Evolutionary conservation across 2,888 invertebrate species (phyloP).

Genomic region (Mythimna ferrago): DNA sequence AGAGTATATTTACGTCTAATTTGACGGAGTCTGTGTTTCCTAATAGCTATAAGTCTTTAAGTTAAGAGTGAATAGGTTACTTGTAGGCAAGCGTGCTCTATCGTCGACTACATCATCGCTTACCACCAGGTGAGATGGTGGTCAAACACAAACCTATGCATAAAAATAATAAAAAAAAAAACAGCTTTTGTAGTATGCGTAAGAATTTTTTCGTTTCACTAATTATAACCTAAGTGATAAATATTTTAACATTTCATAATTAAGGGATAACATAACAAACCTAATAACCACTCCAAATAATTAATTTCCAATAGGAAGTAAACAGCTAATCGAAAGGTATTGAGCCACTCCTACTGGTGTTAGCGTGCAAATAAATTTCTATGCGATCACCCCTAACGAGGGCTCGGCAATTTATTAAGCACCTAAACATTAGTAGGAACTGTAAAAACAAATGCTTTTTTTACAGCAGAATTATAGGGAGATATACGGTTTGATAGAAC

Average conservation of each 20-base stretch:
- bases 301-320: slow-evolving; percentile 22
- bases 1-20: no score
- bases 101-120: no score
- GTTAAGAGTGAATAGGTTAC: no score
- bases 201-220: no score
- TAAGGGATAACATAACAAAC: not conserved
- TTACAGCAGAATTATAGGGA: slow-evolving; percentile 52
- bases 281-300: slow-evolving; percentile 5
- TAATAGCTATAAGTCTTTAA: no score
- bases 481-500: slow-evolving; percentile 41
- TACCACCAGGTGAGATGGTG: no score
- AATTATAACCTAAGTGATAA: no score
- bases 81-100: no score
- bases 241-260: not conserved
- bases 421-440: slow-evolving; percentile 74
- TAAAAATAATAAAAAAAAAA: no score
- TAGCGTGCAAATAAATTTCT: slow-evolving; percentile 76
- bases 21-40: no score
- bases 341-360: slow-evolving; percentile 63
- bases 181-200: no score
- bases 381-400: slow-evolving; percentile 76
- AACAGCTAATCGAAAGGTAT: slow-evolving; percentile 31
- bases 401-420: slow-evolving; percentile 79
- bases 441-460: slow-evolving; percentile 73
- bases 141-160: no score